Evolutionary conservation across 2,888 invertebrate species (phyloP), one percentile per base, ranked within the genome.

Genomic region (Drosophila villosipedis): DNA sequence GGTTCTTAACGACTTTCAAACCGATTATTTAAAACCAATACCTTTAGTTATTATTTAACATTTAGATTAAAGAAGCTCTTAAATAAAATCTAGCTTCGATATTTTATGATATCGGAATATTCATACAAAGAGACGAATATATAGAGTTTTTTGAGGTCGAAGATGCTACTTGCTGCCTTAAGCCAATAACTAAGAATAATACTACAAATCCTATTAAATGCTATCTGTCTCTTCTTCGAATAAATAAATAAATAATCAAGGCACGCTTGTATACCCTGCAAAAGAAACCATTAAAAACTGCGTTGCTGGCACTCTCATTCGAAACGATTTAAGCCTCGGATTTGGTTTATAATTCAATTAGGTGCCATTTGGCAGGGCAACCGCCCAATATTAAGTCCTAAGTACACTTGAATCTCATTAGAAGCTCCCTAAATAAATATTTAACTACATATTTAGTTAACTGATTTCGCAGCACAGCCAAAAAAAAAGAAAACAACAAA

Each of bases 361-460:
- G 83, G 57, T 64, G 57, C 64, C 72, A 67, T 64, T 64, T 52
- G 30, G 31, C 50, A 64, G 30, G 10, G 59, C 61, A 75, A 59
- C 37, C 37, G 14, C 37, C 55, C 22, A 19, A 9, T 14, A 10
- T 25, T 54, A 41, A 50, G 47, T 59, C 70, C 71, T 52, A 73
- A 68, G 67, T 54, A 63, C 83, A 86, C 85, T 87, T 78, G 82
- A 87, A 89, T 80, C 85, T 86, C 84, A 89, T 86, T 86, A 89
- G 83, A 73, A 72, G 69, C 68, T 73, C 22, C 82, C 80, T 83
- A 85, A 89, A 78, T 80, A 89, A 88, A 88, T 89, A 88, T 84
- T 84, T 72, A 82, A 79, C 65, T 60, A 74, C 76, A 79, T 89
- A 90, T 88, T 88, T 88, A 90, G 89, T 83, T 87, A 90, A 88